Evolutionary conservation across 1,140 invertebrate species (phyloP), one percentile per base, ranked within the genome.

Genomic region (Rhopalosiphum padi): DNA sequence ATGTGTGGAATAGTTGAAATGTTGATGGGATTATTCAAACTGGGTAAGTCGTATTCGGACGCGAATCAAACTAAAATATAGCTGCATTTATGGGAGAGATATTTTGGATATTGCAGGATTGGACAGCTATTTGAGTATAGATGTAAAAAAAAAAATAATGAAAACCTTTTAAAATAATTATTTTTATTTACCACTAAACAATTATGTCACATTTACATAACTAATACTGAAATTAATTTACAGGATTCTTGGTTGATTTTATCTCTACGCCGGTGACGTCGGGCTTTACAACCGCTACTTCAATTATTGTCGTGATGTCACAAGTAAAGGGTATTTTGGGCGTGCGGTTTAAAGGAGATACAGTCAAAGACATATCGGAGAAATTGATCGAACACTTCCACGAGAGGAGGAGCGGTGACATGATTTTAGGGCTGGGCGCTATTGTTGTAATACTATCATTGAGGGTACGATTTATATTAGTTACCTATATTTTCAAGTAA

Each of bases 181-280:
- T n/a, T 77, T 77, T 77, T n/a, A 77, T n/a, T 77, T 18, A n/a
- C 15, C 60, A 77, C 5, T 77, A 1, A 60, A 30, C 22, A 35
- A 1, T 37, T 2, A 23, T 83, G 41, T 35, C 21, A 83, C 6
- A 22, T 23, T 37, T 37, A 82, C 0, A 22, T 41, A 83, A 25
- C 9, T 41, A 83, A 25, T 41, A 25, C 6, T 22, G 6, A 41
- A 41, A 41, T 41, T 25, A 25, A 90, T 94, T 94, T 95, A 60
- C 95, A 99, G 99, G 98, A 94, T 99, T 99, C 95, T 95, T 99
- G 90, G 98, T 99, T 77, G 98, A 99, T 94, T 97, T 99, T 95
- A 99, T 99, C 94, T 99, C 98, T 0, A 96, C 97, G 88, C 97
- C 98, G 18, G 98, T 99, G 18, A 98, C 98, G 53, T 98, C 97